A percentile compares a stretch with the other conserved stretches of the same genome.
phyloP scores from a whole-genome alignment of 2,113 vertebrate genomes.

The Ammodytes marinus region DNA sequence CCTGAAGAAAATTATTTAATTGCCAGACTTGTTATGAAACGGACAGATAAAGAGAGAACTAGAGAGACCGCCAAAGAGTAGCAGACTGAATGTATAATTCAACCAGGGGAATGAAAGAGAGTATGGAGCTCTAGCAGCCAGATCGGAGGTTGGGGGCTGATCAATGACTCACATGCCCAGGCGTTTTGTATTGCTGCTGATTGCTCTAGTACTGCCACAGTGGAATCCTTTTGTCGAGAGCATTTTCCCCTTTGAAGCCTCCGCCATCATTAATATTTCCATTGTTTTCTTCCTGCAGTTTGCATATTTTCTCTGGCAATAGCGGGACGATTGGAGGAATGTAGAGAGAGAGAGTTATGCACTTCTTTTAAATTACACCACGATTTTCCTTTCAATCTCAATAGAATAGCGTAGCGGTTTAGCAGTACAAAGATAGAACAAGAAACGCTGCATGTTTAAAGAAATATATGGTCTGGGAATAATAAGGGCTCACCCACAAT shows the following conservation, averaged over 20 bases:
- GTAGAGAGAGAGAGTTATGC: slow-evolving; percentile 13
- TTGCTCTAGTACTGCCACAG: slow-evolving; percentile 12
- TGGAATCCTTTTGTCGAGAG: slow-evolving; percentile 12
- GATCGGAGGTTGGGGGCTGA: slow-evolving; percentile 25
- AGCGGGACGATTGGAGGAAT: slow-evolving; percentile 14
- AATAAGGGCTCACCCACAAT: not conserved
- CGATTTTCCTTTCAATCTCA: slow-evolving; percentile 9
- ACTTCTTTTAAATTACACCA: not conserved
- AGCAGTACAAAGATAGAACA: not conserved
- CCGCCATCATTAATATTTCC: slow-evolving; percentile 54
- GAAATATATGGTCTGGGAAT: slow-evolving; percentile 18
- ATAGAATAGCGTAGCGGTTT: not conserved
- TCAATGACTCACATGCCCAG: slow-evolving; percentile 16
- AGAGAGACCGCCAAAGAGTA: slow-evolving; percentile 1
- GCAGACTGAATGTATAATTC: slow-evolving; percentile 11
- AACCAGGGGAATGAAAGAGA: not conserved
- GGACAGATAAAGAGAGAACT: slow-evolving; percentile 16
- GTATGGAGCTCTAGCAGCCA: not conserved
- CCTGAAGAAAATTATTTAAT: slow-evolving; percentile 61
- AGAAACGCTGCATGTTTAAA: not conserved
- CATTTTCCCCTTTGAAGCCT: slow-evolving; percentile 18
- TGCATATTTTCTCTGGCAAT: slow-evolving; percentile 35
- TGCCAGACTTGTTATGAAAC: slow-evolving; percentile 39
- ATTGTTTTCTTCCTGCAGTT: slow-evolving; percentile 37
- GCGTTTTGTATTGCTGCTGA: slow-evolving; percentile 21